Base-by-base conservation (phyloP, 2,797 vertebrate species). In the Esox masquinongy region DNA sequence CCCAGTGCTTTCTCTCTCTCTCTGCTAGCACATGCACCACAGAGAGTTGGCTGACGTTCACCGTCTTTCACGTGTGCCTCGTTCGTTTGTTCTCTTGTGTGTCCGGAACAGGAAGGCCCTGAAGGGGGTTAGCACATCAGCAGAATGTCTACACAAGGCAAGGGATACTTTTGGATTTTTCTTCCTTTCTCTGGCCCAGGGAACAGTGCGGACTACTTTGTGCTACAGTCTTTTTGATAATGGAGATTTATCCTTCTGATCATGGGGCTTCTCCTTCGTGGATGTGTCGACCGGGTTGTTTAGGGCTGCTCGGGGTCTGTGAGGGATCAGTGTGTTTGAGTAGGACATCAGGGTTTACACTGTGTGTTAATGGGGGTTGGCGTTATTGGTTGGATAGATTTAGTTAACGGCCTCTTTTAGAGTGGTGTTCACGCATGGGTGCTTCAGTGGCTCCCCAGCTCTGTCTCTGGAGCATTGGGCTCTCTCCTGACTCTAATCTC, bases 91-190 rank as follows among this genome's bases (percentile, higher is more conserved):
- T 87, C 75, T 11, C 56, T 26, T 24, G 19, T 22, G 56, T 84
- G 88, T 91, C 91, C 88, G 88, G 91, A 92, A 93, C 91, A 92
- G 91, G 91, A 93, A 93, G 91, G 91, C 89, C 91, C 89, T 39
- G 73, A 83, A 87, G 89, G 86, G 53, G 74, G 83, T 79, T 83
- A 59, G 83, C 74, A 82, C 76, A 79, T 68, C 76, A 74, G 76
- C 74, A 73, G 76, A 72, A 79, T 63, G 50, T 70, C 90, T 88
- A 86, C 90, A 91, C 81, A 74, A 84, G 87, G 90, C 82, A 22
- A 59, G 53, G 50, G 70, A 68, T 73, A 68, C 63, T 68, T 39
- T 82, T 80, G 71, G 74, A 79, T 79, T 70, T 73, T 68, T 19
- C 8, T 67, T 34, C 2, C 16, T 85, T 64, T 76, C 68, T 77